Percentiles rank a stretch among this genome's conserved stretches.
These are phyloP conservation scores for Meles meles DNA, from an alignment of 2,113 vertebrate genomes.

Conservation along the genomic window DNA sequence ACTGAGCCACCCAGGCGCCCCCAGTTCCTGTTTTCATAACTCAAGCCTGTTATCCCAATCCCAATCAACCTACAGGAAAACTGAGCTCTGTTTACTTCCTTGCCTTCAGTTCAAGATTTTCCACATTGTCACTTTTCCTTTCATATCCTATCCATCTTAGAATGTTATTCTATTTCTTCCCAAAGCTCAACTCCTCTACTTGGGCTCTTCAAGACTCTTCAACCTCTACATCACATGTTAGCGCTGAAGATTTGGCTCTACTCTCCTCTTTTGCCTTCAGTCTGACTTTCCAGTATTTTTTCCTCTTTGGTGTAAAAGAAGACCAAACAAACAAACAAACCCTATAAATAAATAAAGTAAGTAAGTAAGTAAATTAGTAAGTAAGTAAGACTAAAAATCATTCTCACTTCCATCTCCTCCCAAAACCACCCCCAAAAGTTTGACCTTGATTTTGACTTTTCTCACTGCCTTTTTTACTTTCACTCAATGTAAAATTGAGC, in stretches of 20 bases:
- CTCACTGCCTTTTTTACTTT: neutral
- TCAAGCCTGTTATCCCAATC: neutral
- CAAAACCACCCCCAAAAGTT: neutral
- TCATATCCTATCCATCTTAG: neutral
- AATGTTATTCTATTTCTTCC: neutral
- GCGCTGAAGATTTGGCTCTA: neutral
- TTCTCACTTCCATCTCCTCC: neutral
- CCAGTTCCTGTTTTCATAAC: neutral
- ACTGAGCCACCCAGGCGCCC: no score
- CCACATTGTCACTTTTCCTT: neutral
- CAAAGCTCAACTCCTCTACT: neutral
- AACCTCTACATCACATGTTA: neutral
- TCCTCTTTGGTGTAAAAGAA: neutral
- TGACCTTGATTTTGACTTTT: slow-evolving; percentile 5
- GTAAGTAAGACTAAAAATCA: neutral
- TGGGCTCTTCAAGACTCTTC: neutral
- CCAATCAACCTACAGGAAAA: neutral
- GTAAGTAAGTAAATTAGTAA: no score
- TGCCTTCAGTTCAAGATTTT: neutral
- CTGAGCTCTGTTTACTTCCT: neutral
- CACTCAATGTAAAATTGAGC: neutral
- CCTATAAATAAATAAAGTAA: neutral
- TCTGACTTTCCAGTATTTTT: neutral
- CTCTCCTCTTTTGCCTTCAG: neutral
- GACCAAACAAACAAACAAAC: neutral